These are phyloP conservation scores for Petromus typicus DNA, from an alignment of 2,113 vertebrate genomes.

Conservation along the genomic window DNA sequence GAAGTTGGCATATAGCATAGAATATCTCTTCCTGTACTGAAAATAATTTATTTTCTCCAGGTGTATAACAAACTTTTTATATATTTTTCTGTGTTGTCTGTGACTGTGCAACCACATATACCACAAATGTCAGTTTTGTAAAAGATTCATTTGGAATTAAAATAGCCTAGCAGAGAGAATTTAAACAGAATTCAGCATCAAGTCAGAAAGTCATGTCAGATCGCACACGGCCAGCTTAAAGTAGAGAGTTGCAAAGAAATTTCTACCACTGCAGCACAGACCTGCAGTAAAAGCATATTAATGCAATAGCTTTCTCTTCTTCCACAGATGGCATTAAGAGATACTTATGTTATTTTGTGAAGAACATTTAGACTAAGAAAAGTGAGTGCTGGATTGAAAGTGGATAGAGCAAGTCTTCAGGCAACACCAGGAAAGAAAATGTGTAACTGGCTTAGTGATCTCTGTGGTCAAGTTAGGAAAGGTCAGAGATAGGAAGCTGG, in stretches of 20 bases:
- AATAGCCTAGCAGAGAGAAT: background rate
- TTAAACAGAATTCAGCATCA: conserved; percentile 11
- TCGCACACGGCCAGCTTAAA: background rate
- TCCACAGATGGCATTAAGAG: conserved; percentile 1
- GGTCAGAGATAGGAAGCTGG: background rate
- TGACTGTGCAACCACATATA: conserved; percentile 20
- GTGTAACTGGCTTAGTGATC: background rate
- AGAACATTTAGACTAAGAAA: background rate
- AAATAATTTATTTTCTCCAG: conserved; percentile 70
- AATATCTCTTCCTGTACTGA: conserved; percentile 56
- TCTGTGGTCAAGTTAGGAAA: background rate
- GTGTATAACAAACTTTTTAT: conserved; percentile 56
- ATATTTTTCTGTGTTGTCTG: conserved; percentile 49
- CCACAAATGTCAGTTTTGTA: background rate
- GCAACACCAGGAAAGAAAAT: background rate
- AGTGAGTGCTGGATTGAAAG: background rate
- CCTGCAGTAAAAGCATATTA: background rate
- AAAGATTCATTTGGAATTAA: conserved; percentile 56
- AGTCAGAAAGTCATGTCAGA: background rate
- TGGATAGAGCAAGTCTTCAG: background rate
- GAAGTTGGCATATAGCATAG: conserved; percentile 45
- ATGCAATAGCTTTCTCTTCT: background rate
- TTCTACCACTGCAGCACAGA: background rate
- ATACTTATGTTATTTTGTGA: background rate
- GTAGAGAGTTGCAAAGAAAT: background rate